Base-by-base conservation (phyloP, 2,797 vertebrate species). In the Heterohyrax brucei region DNA sequence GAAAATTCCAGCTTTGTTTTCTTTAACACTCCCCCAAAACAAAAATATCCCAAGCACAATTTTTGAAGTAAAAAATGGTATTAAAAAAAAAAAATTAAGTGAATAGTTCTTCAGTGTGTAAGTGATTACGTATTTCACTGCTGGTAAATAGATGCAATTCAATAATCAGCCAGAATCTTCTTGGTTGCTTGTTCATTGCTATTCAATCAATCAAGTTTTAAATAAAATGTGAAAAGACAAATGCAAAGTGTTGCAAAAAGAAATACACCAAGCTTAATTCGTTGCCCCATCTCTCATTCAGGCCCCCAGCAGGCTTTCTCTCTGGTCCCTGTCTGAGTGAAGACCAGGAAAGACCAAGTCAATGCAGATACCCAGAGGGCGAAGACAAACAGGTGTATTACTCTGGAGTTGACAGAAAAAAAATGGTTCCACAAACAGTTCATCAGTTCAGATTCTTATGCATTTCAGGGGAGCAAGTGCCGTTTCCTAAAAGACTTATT, bases 401-500 rank as follows among this genome's bases (percentile, higher is more conserved):
- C 16, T 30, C 75, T 39, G 89, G 70, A 95, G 44, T 44, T 78
- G 28, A 91, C 64, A 85, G 12, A 16, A 26, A 87, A 84, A 62
- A 53, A 61, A 73, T 56, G 12, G 3, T 77, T 91, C 83, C 48
- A 24, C 44, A n/a, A 7, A 66, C 83, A 21, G 66, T 78, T 95
- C 89, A 76, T 84, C 78, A 78, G 95, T 91, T 91, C 78, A 77
- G 48, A 83, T 28, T 82, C 93, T 81, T 87, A 64, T 75, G 26
- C 44, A 56, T 85, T 91, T 96, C 91, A 73, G 96, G 83, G 18
- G 39, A 89, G 24, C 26, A 13, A 28, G 4, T 81, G 28, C 16
- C 96, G 88, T 94, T 97, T 97, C 95, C 91, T 93, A 72, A 95
- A 98, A 98, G 83, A 90, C 75, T 94, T 95, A 73, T 95, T 97